A percentile compares a stretch with the other conserved stretches of the same genome.
phyloP scores from a whole-genome alignment of 2,888 invertebrate genomes.

The Eupithecia tripunctaria region DNA sequence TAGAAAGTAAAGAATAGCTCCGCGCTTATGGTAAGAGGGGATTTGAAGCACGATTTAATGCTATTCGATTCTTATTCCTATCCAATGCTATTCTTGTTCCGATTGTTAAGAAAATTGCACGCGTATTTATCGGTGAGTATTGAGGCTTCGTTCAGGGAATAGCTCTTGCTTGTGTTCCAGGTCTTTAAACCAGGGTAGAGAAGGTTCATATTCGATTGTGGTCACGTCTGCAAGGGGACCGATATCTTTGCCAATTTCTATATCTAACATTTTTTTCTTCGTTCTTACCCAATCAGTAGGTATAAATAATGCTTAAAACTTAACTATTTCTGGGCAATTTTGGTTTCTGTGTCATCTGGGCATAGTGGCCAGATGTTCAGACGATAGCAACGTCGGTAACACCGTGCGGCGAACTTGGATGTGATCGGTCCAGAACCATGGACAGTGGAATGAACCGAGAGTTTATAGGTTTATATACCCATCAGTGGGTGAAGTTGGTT shows the following conservation, averaged over 20 bases:
- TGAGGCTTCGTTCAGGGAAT: background rate
- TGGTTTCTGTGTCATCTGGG: background rate
- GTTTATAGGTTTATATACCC: background rate
- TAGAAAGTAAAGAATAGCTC: slow-evolving; percentile 17
- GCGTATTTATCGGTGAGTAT: slow-evolving; percentile 7
- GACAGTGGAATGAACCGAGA: background rate
- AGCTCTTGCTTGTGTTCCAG: background rate
- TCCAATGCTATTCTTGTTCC: slow-evolving; percentile 21
- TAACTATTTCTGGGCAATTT: background rate
- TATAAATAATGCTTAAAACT: background rate
- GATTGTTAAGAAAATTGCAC: slow-evolving; percentile 28
- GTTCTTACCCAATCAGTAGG: background rate
- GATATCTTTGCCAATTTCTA: background rate
- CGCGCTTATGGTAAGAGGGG: slow-evolving; percentile 27
- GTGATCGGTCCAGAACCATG: background rate
- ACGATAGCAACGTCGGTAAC: background rate
- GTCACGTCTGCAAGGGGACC: background rate
- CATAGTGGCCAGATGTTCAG: no score
- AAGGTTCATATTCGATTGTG: background rate
- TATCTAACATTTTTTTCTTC: background rate
- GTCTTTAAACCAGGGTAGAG: background rate
- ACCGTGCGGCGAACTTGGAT: background rate
- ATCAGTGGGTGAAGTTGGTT: background rate
- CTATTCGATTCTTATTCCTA: slow-evolving; percentile 38
- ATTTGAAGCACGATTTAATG: slow-evolving; percentile 35